phyloP scores from a whole-genome alignment of 2,797 vertebrate genomes.

The Discoglossus pictus region DNA sequence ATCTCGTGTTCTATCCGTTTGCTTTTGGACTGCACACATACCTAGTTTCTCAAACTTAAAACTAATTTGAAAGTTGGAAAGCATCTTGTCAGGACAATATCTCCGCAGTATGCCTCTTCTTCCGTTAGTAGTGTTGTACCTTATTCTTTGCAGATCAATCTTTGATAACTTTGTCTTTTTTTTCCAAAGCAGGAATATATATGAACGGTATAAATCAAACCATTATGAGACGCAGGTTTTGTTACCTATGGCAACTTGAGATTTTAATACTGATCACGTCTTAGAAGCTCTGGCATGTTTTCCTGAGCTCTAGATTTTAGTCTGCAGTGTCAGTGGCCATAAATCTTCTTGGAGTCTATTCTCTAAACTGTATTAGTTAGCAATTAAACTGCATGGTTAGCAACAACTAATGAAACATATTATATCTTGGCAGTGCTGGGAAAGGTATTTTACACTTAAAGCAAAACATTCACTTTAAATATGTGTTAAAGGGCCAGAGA shows the following conservation, averaged over 20 bases:
- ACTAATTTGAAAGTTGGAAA: conserved; percentile 37
- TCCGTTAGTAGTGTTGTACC: conserved; percentile 13
- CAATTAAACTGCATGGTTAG: conserved; percentile 19
- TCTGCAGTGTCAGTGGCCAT: conserved; percentile 13
- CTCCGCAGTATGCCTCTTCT: not conserved
- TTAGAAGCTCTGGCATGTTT: conserved; percentile 12
- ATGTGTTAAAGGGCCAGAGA: too few species aligned
- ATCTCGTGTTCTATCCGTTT: conserved; percentile 27
- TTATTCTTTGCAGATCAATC: conserved; percentile 35
- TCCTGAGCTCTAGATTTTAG: conserved; percentile 28
- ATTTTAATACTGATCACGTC: conserved; percentile 31
- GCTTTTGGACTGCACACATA: not conserved
- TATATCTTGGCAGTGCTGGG: too few species aligned
- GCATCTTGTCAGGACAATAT: conserved; percentile 21
- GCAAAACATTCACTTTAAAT: too few species aligned
- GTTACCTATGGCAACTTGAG: conserved; percentile 18
- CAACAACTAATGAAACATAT: not conserved
- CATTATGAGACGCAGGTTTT: conserved; percentile 11
- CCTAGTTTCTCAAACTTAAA: conserved; percentile 31
- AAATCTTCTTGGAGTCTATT: conserved; percentile 33
- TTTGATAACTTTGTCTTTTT: conserved; percentile 25
- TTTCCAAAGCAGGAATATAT: not conserved
- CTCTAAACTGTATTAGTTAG: conserved; percentile 38
- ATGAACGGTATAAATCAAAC: not conserved
- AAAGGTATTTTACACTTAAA: too few species aligned